Evolutionary conservation across 2,113 vertebrate genomes (phyloP).

Genomic region (Elachura formosa): DNA sequence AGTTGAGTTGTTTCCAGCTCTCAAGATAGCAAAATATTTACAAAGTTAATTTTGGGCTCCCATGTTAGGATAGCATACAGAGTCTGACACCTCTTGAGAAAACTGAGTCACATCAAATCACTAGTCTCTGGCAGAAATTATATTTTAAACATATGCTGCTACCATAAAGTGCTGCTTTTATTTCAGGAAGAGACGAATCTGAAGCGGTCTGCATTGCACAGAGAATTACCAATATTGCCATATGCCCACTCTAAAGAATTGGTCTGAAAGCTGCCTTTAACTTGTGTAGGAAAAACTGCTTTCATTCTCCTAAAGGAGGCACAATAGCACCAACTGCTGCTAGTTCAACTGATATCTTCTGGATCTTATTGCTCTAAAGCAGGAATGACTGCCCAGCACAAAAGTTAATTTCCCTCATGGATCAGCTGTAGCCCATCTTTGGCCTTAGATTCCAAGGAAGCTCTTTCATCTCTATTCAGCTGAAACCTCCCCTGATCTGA

Average conservation of each 20-base stretch:
- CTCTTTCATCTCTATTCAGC: neutral
- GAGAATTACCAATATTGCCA: neutral
- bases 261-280: neutral
- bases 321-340: conserved; percentile 29
- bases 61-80: neutral
- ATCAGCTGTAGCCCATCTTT: neutral
- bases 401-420: neutral
- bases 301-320: neutral
- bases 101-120: conserved; percentile 10
- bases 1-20: neutral
- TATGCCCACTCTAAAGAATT: neutral
- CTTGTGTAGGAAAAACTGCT: neutral
- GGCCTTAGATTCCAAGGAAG: neutral
- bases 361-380: neutral
- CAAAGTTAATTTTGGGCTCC: neutral
- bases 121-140: neutral
- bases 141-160: conserved; percentile 2
- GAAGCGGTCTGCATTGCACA: neutral
- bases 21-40: conserved; percentile 28
- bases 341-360: neutral
- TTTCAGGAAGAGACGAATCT: neutral
- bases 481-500: neutral
- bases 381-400: neutral
- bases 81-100: conserved; percentile 43
- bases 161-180: neutral